A percentile compares a stretch with the other conserved stretches of the same genome.
Conservation (phyloP, 2,113 vertebrate species). For the Taxidea taxus region DNA sequence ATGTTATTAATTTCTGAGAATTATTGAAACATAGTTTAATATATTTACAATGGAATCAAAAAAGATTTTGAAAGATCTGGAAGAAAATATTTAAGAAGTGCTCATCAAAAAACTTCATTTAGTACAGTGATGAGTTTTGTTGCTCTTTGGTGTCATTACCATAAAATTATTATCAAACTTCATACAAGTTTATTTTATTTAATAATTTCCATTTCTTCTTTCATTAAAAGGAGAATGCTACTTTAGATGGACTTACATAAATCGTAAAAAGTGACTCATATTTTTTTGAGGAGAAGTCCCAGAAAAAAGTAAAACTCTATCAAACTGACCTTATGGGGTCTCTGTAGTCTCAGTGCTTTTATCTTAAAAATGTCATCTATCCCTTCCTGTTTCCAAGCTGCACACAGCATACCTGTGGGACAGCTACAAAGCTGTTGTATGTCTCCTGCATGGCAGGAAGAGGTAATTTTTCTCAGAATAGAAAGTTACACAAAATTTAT, state of each 20-base stretch:
- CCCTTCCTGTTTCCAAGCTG: background rate
- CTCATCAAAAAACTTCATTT: background rate
- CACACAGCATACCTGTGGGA: background rate
- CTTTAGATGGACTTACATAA: background rate
- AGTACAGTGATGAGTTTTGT: background rate
- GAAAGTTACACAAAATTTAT: background rate
- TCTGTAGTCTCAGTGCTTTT: background rate
- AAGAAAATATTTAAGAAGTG: constrained; percentile 15
- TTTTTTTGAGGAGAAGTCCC: background rate
- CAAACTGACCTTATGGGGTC: background rate
- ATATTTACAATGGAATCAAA: background rate
- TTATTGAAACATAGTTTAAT: background rate
- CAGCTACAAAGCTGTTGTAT: background rate
- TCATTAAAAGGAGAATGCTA: background rate
- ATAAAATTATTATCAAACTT: background rate
- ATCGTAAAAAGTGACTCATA: background rate
- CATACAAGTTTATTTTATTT: background rate
- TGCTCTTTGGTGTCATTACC: background rate
- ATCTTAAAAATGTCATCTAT: background rate
- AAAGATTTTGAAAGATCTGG: background rate
- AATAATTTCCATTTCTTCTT: background rate
- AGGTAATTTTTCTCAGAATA: background rate
- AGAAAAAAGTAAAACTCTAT: background rate
- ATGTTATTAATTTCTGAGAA: constrained; percentile 39
- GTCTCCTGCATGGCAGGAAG: background rate